Evolutionary conservation across 2,888 invertebrate genomes (phyloP), one percentile per base, ranked within the genome.

Genomic region (Sturmia bella): DNA sequence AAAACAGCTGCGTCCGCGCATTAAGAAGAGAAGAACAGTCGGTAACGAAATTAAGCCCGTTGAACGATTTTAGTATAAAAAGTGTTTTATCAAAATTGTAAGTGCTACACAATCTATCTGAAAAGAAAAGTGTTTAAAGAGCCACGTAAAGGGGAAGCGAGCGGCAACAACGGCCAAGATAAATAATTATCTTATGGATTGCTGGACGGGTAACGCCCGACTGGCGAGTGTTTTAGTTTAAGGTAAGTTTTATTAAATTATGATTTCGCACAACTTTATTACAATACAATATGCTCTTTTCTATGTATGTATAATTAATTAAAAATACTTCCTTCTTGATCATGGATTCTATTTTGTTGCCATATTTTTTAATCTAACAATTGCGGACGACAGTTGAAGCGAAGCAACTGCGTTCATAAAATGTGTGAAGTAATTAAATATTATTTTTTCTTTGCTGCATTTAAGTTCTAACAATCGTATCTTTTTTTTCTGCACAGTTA

Each of bases 151-250:
- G 81, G 75, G 79, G 69, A 69, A 83, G 83, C 82, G 82, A 83
- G 81, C 87, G 88, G 88, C 88, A 87, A 86, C 85, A 78, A 87
- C 87, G 88, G 88, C 87, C 87, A 87, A 87, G 85, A 86, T 88
- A 90, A 87, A 87, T 87, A 88, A 88, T 88, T 89, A 89, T 90
- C 90, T 90, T 91, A 91, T 91, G 91, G 91, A 91, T 91, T 91
- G 91, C 91, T 91, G 91, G 91, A 91, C 91, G 91, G 91, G 91
- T 91, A 88, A 91, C 91, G 91, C 91, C 91, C 91, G 91, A 91
- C 91, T 91, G 91, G 91, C 91, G 91, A 91, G 91, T 90, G 90
- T 91, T 91, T 89, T 91, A 90, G 90, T 90, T 91, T 91, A 91
- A 91, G 91, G 91, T 91, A 83, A 90, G 91, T 88, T n/a, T 39